phyloP scores from a whole-genome alignment of 2,888 invertebrate genomes.

The Caenorhabditis becei region DNA sequence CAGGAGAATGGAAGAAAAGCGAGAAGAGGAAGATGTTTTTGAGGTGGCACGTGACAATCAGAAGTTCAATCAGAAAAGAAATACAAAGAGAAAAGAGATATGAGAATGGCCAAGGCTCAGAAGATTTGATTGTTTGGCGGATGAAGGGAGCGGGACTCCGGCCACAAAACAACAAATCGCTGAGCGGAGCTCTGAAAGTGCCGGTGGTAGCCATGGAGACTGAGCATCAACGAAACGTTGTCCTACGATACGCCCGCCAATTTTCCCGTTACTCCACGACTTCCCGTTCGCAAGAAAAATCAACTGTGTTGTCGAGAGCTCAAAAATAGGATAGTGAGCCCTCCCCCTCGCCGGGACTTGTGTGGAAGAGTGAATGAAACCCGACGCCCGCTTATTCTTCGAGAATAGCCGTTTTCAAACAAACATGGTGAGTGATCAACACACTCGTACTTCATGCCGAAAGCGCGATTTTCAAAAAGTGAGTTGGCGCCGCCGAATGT shows the following conservation, averaged over 20 bases:
- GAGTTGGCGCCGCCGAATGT: conserved; percentile 4
- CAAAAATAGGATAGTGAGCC: conserved; percentile 44
- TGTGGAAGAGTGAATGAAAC: conserved; percentile 29
- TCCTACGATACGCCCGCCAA: not conserved
- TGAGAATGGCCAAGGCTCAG: too few relatives aligned
- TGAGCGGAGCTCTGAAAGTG: conserved; percentile 30
- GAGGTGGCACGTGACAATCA: too few relatives aligned
- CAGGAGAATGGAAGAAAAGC: too few relatives aligned
- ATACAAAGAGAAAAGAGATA: too few relatives aligned
- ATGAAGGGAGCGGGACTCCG: too few relatives aligned
- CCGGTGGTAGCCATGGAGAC: conserved; percentile 44
- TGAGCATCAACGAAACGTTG: conserved; percentile 1
- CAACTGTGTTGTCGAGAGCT: conserved; percentile 11
- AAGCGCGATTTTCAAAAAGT: conserved; percentile 47
- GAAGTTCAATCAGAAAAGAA: too few relatives aligned
- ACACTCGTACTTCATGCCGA: conserved; percentile 8
- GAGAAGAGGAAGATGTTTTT: too few relatives aligned
- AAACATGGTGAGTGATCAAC: conserved; percentile 60
- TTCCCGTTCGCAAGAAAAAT: not conserved
- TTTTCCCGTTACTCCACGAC: not conserved
- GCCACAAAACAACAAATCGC: conserved; percentile 12
- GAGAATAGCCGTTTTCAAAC: conserved; percentile 54
- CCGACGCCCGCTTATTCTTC: conserved; percentile 57
- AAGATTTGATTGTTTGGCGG: too few relatives aligned
- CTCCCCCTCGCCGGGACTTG: not conserved